phyloP scores from a whole-genome alignment of 92 coral and sea anemone species.

The Isaurus tuberculatus region DNA sequence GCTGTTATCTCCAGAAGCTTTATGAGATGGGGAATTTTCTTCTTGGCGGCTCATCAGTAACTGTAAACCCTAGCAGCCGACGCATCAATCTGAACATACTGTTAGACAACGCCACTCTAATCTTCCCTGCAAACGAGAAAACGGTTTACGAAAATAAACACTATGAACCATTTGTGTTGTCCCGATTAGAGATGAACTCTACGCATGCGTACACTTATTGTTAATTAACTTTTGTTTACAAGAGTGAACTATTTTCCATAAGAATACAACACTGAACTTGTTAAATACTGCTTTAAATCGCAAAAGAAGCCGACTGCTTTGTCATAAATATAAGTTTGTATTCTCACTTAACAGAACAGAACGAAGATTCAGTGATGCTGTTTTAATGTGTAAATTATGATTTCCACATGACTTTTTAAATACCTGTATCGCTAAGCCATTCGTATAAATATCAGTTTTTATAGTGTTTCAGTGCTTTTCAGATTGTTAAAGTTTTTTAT shows the following conservation, averaged over 20 bases:
- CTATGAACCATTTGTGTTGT: constrained; percentile 34
- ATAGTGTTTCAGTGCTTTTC: not conserved
- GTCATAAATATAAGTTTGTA: not conserved
- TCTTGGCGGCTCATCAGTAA: constrained; percentile 66
- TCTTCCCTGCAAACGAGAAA: constrained; percentile 40
- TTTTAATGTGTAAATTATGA: not conserved
- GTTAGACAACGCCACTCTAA: constrained; percentile 39
- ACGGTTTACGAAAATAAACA: constrained; percentile 39
- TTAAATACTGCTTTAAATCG: not conserved
- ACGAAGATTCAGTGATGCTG: constrained; percentile 5
- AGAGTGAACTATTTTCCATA: constrained; percentile 7
- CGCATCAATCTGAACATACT: constrained; percentile 68
- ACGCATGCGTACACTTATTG: constrained; percentile 35
- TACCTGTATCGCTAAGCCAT: not conserved
- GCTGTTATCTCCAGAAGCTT: not conserved
- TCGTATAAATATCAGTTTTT: not conserved
- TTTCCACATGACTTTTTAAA: not conserved
- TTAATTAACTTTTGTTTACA: constrained; percentile 38
- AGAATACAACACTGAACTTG: constrained; percentile 3
- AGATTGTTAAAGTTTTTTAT: not conserved
- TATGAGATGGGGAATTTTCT: constrained; percentile 5
- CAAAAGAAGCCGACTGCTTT: constrained; percentile 39
- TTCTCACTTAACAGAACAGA: not conserved
- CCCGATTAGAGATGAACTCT: constrained; percentile 14
- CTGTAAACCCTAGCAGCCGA: constrained; percentile 31